phyloP scores from a whole-genome alignment of 2,888 invertebrate genomes.

The Amaurobius ferox region DNA sequence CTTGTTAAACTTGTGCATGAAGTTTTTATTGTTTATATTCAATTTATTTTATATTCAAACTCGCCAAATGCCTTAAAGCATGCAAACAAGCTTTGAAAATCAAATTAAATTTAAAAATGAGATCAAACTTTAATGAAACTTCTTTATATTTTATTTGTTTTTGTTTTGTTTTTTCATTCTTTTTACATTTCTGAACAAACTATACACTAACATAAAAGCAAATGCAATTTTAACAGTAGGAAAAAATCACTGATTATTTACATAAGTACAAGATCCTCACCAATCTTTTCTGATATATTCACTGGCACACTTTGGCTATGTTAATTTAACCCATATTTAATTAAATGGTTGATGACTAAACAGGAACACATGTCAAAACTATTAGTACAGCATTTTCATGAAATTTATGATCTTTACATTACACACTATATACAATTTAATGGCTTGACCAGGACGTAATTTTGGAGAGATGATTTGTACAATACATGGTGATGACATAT shows the following conservation, averaged over 20 bases:
- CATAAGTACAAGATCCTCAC: slow-evolving; percentile 62
- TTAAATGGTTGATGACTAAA: slow-evolving; percentile 61
- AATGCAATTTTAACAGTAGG: slow-evolving; percentile 65
- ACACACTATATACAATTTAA: slow-evolving; percentile 54
- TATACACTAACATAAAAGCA: slow-evolving; percentile 72
- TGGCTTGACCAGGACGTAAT: slow-evolving; percentile 39
- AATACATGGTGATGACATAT: slow-evolving; percentile 28
- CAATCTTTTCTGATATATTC: slow-evolving; percentile 19
- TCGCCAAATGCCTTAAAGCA: too few species aligned
- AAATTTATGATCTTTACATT: slow-evolving; percentile 31
- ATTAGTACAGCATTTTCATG: slow-evolving; percentile 29
- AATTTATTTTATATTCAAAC: too few species aligned
- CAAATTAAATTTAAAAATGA: too few species aligned
- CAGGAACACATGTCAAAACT: slow-evolving; percentile 48
- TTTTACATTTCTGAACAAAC: slow-evolving; percentile 60
- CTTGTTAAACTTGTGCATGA: too few species aligned
- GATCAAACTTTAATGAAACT: too few species aligned
- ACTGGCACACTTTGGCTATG: slow-evolving; percentile 53
- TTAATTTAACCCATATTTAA: slow-evolving; percentile 34
- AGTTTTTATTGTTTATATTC: too few species aligned
- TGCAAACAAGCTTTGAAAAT: too few species aligned
- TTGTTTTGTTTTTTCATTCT: slow-evolving; percentile 30
- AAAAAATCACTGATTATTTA: slow-evolving; percentile 58
- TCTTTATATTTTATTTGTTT: slow-evolving; percentile 27
- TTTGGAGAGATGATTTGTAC: slow-evolving; percentile 54